Percentiles rank a stretch among this genome's conserved stretches.
Evolutionary conservation across 2,797 vertebrate species (phyloP).

Genomic region (Rhinella marina): DNA sequence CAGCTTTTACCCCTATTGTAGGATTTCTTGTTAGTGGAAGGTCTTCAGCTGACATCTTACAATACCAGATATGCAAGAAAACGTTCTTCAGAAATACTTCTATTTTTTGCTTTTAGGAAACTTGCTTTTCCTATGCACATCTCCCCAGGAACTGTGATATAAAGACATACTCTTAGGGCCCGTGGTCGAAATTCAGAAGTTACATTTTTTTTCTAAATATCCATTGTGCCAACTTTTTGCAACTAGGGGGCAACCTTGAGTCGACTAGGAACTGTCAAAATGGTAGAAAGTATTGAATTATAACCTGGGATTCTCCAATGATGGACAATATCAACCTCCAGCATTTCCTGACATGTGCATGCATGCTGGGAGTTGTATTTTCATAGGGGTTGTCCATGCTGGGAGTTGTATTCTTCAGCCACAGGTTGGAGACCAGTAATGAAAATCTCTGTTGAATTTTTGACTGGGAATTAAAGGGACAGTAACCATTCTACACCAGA

Average conservation of each 20-base stretch:
- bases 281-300: background rate
- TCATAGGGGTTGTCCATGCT: background rate
- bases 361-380: background rate
- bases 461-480: background rate
- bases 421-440: background rate
- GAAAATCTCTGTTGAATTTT: background rate
- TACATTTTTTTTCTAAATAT: background rate
- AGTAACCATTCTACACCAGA: background rate
- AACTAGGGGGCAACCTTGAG: background rate
- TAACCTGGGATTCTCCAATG: background rate
- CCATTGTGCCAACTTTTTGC: constrained; percentile 1
- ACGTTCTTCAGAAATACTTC: background rate
- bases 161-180: background rate
- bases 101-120: background rate
- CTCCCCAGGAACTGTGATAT: background rate
- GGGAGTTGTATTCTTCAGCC: background rate
- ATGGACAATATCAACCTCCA: background rate
- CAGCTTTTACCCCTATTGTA: background rate
- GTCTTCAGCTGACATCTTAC: background rate
- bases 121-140: constrained; percentile 9
- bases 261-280: background rate
- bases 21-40: background rate
- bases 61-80: background rate
- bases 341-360: background rate
- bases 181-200: background rate